phyloP scores from a whole-genome alignment of 2,888 invertebrate genomes.

The Sarcophaga carnaria region DNA sequence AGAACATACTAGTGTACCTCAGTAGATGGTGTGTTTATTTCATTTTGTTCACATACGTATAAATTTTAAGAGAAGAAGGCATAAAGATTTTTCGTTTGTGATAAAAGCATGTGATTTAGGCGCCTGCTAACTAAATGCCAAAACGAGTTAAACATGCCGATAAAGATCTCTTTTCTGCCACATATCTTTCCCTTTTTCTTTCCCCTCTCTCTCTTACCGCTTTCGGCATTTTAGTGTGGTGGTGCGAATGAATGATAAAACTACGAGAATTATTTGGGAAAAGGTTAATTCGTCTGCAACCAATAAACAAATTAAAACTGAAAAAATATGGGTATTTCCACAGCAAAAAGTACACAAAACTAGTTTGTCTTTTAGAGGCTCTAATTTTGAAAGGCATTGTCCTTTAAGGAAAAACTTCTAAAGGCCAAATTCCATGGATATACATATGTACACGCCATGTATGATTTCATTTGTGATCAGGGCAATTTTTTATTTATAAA shows the following conservation, averaged over 20 bases:
- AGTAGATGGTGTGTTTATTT: constrained; percentile 32
- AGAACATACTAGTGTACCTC: too few species aligned
- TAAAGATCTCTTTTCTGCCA: constrained; percentile 74
- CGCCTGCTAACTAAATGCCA: constrained; percentile 79
- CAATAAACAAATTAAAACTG: background rate
- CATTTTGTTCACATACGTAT: constrained; percentile 11
- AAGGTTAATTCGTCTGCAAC: background rate
- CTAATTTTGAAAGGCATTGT: background rate
- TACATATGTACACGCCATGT: too few species aligned
- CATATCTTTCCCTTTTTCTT: background rate
- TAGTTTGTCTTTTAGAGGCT: background rate
- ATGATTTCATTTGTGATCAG: too few species aligned
- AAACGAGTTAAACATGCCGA: constrained; percentile 79
- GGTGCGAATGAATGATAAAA: background rate
- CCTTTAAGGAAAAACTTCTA: too few species aligned
- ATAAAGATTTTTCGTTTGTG: constrained; percentile 66
- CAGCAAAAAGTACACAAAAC: background rate
- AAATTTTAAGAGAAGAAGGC: constrained; percentile 8
- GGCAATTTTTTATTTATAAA: too few species aligned
- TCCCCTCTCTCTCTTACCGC: background rate
- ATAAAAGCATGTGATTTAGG: constrained; percentile 73
- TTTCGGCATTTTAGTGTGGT: background rate
- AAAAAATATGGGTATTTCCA: background rate
- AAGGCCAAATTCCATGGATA: too few species aligned
- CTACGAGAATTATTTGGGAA: background rate